Evolutionary conservation across 1,140 invertebrate genomes (phyloP).

Genomic region (Drosophila sucinea): DNA sequence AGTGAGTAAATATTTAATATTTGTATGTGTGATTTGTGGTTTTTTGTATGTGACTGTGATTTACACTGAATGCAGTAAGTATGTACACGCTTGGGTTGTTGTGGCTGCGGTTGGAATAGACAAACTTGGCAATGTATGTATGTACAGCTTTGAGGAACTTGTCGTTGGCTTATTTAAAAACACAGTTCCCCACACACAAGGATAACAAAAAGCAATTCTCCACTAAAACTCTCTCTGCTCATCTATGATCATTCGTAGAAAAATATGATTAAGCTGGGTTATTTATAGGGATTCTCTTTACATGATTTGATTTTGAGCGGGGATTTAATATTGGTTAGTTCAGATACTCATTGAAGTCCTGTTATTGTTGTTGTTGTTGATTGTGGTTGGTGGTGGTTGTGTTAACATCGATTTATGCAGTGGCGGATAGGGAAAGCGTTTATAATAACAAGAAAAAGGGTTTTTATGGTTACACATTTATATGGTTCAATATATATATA

Average conservation of each 20-base stretch:
- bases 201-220: constrained; percentile 33
- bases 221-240: constrained; percentile 47
- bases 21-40: not conserved
- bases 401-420: constrained; percentile 81
- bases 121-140: constrained; percentile 52
- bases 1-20: constrained; percentile 26
- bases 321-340: constrained; percentile 60
- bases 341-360: constrained; percentile 83
- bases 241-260: constrained; percentile 22
- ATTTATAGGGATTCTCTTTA: constrained; percentile 21
- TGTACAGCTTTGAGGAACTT: constrained; percentile 47
- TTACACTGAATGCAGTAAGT: constrained; percentile 48
- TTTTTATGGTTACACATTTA: constrained; percentile 79
- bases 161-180: constrained; percentile 39
- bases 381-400: constrained; percentile 69
- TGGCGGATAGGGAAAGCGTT: constrained; percentile 82
- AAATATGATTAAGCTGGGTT: constrained; percentile 35
- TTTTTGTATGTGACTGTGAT: not conserved
- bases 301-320: constrained; percentile 39
- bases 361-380: constrained; percentile 62
- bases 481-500: constrained; percentile 55
- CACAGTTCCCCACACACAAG: constrained; percentile 15
- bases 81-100: constrained; percentile 31
- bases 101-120: not conserved
- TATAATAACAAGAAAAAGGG: constrained; percentile 79